Evolutionary conservation across 2,888 invertebrate genomes (phyloP), one percentile per base, ranked within the genome.

Genomic region (Meteorus cinctellus): DNA sequence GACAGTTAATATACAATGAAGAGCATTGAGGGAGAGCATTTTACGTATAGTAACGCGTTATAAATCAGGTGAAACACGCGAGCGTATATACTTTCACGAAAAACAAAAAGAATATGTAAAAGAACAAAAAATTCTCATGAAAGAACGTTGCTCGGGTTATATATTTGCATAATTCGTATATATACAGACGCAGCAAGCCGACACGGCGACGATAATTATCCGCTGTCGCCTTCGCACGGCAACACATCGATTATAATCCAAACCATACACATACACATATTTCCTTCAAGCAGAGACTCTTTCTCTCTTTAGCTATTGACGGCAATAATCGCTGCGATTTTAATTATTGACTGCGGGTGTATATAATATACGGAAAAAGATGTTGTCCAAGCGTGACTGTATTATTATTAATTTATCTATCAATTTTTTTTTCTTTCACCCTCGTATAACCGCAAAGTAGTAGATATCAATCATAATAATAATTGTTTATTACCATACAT

Each of bases 191-290:
- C 24, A 70, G 31, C 59, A 27, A 75, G 72, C 36, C 59, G 67
- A 72, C 69, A 45, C 59, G 72, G 63, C 72, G 48, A 75, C 71
- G 63, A 74, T 75, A 75, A 75, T 75, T 75, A 67, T 60, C 72
- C 72, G 67, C 63, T 72, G 71, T 66, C 66, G 65, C 67, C 45
- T 71, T 55, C 69, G 66, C 71, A 63, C 65, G 41, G 65, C 60
- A 71, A 67, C 71, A 55, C 66, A 72, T 60, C 72, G 66, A 75
- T 75, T 75, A 72, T 67, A 72, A 45, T 66, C 71, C 59, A 72
- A 60, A 63, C 31, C 8, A 60, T 48, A 55, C 27, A 16, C 19
- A 34, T 34, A 34, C 1, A 10, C 1, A 19, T 10, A 5, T 55
- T 19, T 19, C 19, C 10, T 31, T 45, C 31, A 10, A 55, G n/a